These are phyloP conservation scores for Dissostichus mawsoni DNA, from an alignment of 2,113 vertebrate genomes.

Conservation along the genomic window DNA sequence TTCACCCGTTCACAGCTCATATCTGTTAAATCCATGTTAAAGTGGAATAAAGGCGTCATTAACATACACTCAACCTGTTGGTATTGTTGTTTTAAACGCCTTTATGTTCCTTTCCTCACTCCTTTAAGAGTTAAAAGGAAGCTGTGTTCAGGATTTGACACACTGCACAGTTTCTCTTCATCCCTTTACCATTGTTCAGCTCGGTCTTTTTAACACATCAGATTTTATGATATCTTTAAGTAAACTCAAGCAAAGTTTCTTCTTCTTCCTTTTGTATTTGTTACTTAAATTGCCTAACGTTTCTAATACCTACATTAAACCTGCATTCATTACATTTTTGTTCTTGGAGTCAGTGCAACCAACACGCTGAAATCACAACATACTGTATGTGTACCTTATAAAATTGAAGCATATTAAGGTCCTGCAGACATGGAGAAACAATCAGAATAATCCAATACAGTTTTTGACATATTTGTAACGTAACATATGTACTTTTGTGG, in stretches of 20 bases:
- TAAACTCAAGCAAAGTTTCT: background rate
- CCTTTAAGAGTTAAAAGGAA: slow-evolving; percentile 34
- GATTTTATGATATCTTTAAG: background rate
- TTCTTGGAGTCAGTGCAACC: too few relatives aligned
- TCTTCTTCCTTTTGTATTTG: background rate
- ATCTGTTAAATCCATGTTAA: slow-evolving; percentile 48
- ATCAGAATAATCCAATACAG: too few relatives aligned
- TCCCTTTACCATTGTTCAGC: background rate
- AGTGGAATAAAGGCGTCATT: background rate
- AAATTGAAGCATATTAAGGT: background rate
- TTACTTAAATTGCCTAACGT: background rate
- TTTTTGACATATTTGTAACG: too few relatives aligned
- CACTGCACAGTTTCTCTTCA: background rate
- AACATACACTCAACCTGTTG: slow-evolving; percentile 7
- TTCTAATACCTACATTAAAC: background rate
- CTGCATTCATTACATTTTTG: background rate
- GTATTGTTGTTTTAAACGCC: slow-evolving; percentile 40
- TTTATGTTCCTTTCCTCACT: slow-evolving; percentile 29
- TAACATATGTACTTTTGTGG: too few relatives aligned
- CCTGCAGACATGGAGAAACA: background rate
- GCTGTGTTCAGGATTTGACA: slow-evolving; percentile 43
- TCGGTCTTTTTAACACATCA: background rate
- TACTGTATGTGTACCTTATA: too few relatives aligned
- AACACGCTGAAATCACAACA: background rate
- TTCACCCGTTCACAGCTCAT: slow-evolving; percentile 27